Evolutionary conservation across 2,888 invertebrate species (phyloP), one percentile per base, ranked within the genome.

Genomic region (Chaetoderma sp.): DNA sequence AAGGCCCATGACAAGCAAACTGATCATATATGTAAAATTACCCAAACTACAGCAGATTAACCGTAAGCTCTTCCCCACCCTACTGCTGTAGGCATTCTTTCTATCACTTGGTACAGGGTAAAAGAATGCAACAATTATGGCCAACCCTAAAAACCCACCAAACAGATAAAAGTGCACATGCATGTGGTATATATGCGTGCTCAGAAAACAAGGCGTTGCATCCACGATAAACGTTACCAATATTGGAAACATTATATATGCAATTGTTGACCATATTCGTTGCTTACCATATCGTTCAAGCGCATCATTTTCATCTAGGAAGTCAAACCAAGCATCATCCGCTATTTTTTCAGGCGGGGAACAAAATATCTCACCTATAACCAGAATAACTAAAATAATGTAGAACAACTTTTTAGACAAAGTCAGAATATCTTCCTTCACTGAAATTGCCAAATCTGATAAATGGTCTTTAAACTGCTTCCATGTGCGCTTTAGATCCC

Each of bases 291-390:
- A 83, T 56, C 80, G 78, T 70, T 84, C 83, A 56, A 84, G 63
- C 36, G 78, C 76, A 71, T 83, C 84, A 64, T 82, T 74, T 32
- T 76, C 73, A 59, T 84, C 83, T 28, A 83, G 64, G 59, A 83
- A 83, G 61, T 84, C 83, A 72, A 79, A 83, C 84, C 83, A 84
- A 5, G 77, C 71, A 68, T 83, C 81, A 73, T 84, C 83, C 2
- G 83, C 81, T 36, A 84, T 67, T 65, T 81, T 80, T 60, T 81
- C 82, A 21, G 79, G 74, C 4, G 82, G 78, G 16, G 77, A 76
- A 36, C 71, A 67, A n/a, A 81, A 74, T 21, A 80, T 65, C 63
- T 81, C 82, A 4, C 82, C 81, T 13, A 79, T 64, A 45, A 83
- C 69, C 6, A 83, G 47, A n/a, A 83, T 69, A 4, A 78, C 66